Evolutionary conservation across 2,797 vertebrate species (phyloP), one percentile per base, ranked within the genome.

Genomic region (Pelochelys cantorii): DNA sequence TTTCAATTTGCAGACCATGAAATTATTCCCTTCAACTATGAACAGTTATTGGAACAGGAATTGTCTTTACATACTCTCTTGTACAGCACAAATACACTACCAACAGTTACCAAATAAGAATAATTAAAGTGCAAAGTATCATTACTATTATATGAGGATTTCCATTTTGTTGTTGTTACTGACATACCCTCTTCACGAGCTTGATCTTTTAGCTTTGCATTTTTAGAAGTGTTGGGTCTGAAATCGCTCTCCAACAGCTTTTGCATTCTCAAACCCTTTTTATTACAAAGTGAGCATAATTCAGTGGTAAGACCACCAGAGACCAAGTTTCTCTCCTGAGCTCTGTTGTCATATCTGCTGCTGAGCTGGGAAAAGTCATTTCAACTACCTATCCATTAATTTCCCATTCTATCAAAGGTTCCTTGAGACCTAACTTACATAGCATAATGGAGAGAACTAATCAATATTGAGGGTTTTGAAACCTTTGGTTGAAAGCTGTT

Each of bases 191-290:
- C 31, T 81, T 87, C 60, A 52, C 31, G n/a, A 15, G 37, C 22
- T 23, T 74, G 18, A 74, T 74, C 68, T 74, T 37, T 37, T 48
- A 11, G 20, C 5, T 25, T 74, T 74, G 42, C 13, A 23, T 75
- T 42, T 74, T 75, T 65, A 17, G 18, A 18, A 65, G 15, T n/a
- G 31, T 8, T 37, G 2, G 0, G 0, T 23, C 20, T 83, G 34
- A 85, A 79, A 37, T 7, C 68, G 4, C 23, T 34, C 60, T 42
- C 37, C 68, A 74, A 48, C 42, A 42, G 71, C 23, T 48, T 75
- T 75, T 37, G 42, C 12, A 25, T 42, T 37, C 22, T 42, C 37
- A 75, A 42, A 37, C 11, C n/a, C 15, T 65, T 75, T 8, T 7
- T 48, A 1, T n/a, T 27, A 11, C 7, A 85, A 5, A n/a, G 12